Percentiles rank a stretch among this genome's conserved stretches.
phyloP scores from a whole-genome alignment of 2,797 vertebrate genomes.

The Pseudomugil gertrudae region DNA sequence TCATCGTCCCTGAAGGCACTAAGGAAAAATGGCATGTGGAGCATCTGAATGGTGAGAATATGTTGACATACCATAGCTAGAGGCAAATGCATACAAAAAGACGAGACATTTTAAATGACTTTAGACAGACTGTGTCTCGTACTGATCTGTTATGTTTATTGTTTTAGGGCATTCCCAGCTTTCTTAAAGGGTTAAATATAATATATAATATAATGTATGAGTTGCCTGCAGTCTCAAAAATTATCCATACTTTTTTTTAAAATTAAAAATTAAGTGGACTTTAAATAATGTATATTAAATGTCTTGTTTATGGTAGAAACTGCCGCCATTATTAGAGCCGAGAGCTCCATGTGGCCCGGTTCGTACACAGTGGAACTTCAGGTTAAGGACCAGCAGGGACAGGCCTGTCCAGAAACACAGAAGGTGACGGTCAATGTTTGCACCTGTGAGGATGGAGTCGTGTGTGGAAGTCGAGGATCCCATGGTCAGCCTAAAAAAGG shows the following conservation, averaged over 20 bases:
- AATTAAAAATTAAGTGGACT: not conserved
- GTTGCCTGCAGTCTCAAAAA: not conserved
- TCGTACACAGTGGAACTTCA: slow-evolving; percentile 60
- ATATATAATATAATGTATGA: not conserved
- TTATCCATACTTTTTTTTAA: not conserved
- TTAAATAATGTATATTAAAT: slow-evolving; percentile 8
- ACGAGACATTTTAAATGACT: not conserved
- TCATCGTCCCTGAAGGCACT: slow-evolving; percentile 77
- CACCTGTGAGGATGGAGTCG: slow-evolving; percentile 63
- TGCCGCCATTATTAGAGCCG: slow-evolving; percentile 63
- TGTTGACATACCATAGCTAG: not conserved
- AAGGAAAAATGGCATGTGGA: slow-evolving; percentile 83
- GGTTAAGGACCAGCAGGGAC: slow-evolving; percentile 73
- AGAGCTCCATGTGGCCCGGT: slow-evolving; percentile 64
- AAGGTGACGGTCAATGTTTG: slow-evolving; percentile 71
- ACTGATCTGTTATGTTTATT: not conserved
- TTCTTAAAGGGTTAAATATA: not conserved
- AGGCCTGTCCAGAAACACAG: slow-evolving; percentile 71
- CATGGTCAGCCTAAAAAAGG: rapidly evolving
- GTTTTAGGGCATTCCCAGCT: not conserved
- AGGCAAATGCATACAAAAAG: not conserved
- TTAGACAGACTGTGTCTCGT: not conserved
- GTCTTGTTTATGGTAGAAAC: slow-evolving; percentile 64
- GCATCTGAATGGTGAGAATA: slow-evolving; percentile 82
- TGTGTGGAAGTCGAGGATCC: slow-evolving; percentile 17